Evolutionary conservation across 2,797 vertebrate genomes (phyloP).

Genomic region (Acropternis orthonyx): DNA sequence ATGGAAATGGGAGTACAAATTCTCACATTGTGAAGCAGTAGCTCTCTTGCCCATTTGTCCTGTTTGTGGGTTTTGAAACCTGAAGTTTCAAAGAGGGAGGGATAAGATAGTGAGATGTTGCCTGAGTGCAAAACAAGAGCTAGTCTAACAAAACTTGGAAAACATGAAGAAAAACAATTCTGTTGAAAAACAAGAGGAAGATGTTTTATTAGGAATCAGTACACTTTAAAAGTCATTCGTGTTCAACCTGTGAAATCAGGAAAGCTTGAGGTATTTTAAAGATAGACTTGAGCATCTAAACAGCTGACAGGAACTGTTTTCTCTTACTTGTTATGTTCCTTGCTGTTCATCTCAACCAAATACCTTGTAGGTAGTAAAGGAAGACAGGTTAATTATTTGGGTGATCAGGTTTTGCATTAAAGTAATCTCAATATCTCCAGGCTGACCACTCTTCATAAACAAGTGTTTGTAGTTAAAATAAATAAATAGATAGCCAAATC

Average conservation of each 20-base stretch:
- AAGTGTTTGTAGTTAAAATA: not conserved
- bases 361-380: not conserved
- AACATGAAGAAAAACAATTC: not conserved
- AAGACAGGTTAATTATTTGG: not conserved
- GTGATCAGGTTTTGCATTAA: not conserved
- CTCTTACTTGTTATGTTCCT: not conserved
- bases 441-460: not conserved
- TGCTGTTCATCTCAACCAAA: not conserved
- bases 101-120: not conserved
- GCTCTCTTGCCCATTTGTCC: not conserved
- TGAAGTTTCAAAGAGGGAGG: not conserved
- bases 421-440: not conserved
- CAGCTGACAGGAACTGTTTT: not conserved
- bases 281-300: not conserved
- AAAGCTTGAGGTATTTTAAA: not conserved
- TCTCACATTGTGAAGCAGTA: not conserved
- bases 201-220: not conserved
- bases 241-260: not conserved
- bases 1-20: not conserved
- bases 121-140: not conserved
- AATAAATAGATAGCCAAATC: not conserved
- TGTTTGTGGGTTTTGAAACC: not conserved
- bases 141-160: not conserved
- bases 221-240: not conserved
- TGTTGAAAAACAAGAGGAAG: not conserved